phyloP scores from a whole-genome alignment of 2,797 vertebrate genomes.

The Gymnodraco acuticeps region DNA sequence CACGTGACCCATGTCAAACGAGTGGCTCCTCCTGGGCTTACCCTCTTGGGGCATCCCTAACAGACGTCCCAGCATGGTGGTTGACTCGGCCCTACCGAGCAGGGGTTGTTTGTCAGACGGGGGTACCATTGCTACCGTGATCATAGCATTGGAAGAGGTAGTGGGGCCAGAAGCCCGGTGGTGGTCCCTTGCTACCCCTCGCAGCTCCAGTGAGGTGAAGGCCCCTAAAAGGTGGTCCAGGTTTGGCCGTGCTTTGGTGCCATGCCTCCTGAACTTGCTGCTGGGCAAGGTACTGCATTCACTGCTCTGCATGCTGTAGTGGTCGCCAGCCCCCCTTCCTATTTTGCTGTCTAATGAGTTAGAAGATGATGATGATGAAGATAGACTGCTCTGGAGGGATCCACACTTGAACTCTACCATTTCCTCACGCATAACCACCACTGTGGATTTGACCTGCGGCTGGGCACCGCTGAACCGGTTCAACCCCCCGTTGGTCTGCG shows the following conservation, averaged over 20 bases:
- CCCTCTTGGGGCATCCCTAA: conserved; percentile 92
- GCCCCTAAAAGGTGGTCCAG: conserved; percentile 95
- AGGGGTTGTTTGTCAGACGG: conserved; percentile 94
- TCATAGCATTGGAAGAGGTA: conserved; percentile 62
- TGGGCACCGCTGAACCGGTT: conserved; percentile 87
- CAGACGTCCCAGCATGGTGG: conserved; percentile 89
- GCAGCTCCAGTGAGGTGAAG: conserved; percentile 94
- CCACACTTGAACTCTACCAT: conserved; percentile 90
- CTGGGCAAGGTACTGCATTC: conserved; percentile 89
- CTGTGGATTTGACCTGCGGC: conserved; percentile 90
- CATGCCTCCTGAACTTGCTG: conserved; percentile 88
- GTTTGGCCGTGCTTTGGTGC: conserved; percentile 88
- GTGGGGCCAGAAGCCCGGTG: conserved; percentile 80
- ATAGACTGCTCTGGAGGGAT: conserved; percentile 90
- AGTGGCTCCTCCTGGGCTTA: conserved; percentile 96
- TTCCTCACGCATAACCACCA: conserved; percentile 91
- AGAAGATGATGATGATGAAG: conserved; percentile 89
- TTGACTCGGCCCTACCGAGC: conserved; percentile 90
- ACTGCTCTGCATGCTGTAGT: conserved; percentile 85
- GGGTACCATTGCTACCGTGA: conserved; percentile 82
- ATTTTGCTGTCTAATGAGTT: conserved; percentile 89
- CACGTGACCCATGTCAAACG: conserved; percentile 98
- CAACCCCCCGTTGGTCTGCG: conserved; percentile 92
- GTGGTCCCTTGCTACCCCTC: conserved; percentile 89
- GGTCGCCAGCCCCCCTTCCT: conserved; percentile 77